Percentiles rank a stretch among this genome's conserved stretches.
Evolutionary conservation across 1,140 invertebrate species (phyloP).

Genomic region (Rhagoletis zephyria): DNA sequence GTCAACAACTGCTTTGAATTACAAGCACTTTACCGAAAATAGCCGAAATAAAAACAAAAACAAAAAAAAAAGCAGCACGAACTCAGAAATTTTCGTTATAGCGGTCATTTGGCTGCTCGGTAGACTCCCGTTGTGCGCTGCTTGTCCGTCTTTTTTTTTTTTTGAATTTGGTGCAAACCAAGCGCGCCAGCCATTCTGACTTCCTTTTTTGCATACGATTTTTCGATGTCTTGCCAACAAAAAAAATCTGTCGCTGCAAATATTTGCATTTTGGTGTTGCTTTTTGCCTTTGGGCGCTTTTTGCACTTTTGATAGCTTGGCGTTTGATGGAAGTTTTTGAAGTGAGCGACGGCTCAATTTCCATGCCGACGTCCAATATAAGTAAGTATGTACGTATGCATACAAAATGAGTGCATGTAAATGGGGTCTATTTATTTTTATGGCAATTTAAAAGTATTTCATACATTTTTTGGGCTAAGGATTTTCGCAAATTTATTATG

Average conservation of each 20-base stretch:
- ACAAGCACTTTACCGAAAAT: constrained; percentile 7
- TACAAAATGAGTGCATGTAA: not conserved
- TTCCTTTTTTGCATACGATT: not conserved
- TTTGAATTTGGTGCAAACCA: not conserved
- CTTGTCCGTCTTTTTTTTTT: no score
- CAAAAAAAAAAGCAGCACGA: not conserved
- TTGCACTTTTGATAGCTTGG: not conserved
- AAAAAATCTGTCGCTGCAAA: not conserved
- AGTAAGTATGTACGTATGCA: not conserved
- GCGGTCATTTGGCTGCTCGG: not conserved
- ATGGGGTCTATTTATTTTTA: constrained; percentile 34
- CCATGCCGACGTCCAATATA: no score
- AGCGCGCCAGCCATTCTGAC: not conserved
- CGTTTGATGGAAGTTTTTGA: not conserved
- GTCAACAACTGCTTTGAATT: constrained; percentile 17
- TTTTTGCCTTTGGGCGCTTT: not conserved
- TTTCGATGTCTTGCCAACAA: not conserved
- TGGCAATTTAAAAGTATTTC: not conserved
- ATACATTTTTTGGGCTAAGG: not conserved
- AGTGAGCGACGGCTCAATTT: not conserved
- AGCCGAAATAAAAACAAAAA: not conserved
- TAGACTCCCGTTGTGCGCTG: not conserved
- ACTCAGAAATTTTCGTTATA: not conserved
- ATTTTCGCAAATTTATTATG: not conserved
- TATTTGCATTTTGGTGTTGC: not conserved